phyloP scores from a whole-genome alignment of 2,888 invertebrate genomes.

The Rotaria sp. region DNA sequence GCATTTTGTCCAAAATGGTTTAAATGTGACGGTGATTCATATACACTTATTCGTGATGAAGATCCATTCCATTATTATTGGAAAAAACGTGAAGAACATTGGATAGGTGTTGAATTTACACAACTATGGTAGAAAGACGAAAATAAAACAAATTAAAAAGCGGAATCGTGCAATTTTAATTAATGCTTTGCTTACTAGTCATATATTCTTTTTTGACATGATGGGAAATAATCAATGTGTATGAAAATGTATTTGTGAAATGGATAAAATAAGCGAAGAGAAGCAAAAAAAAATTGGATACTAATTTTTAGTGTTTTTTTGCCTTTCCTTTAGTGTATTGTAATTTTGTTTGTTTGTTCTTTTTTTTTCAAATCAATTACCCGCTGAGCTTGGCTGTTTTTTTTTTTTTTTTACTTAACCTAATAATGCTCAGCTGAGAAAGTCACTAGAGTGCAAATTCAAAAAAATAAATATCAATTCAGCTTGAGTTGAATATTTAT shows the following conservation, averaged over 20 bases:
- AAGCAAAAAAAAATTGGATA: neutral
- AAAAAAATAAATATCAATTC: neutral
- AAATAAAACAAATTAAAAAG: neutral
- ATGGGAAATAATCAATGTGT: neutral
- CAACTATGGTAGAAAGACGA: neutral
- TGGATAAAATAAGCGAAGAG: neutral
- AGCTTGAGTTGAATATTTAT: neutral
- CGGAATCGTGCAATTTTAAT: neutral
- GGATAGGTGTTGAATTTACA: neutral
- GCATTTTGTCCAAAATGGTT: neutral
- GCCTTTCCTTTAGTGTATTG: neutral
- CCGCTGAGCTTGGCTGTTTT: neutral
- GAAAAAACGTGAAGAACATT: conserved; percentile 18
- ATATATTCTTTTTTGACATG: neutral
- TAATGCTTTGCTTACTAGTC: neutral
- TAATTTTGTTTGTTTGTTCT: neutral
- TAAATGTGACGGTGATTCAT: neutral
- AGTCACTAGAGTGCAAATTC: neutral
- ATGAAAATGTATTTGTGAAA: neutral
- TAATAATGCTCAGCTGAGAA: neutral
- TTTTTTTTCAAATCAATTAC: neutral
- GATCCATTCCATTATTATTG: neutral
- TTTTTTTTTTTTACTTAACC: neutral
- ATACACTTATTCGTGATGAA: neutral
- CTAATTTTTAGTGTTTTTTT: neutral